Evolutionary conservation across 2,797 vertebrate genomes (phyloP).

Genomic region (Poeciliopsis presidionis): DNA sequence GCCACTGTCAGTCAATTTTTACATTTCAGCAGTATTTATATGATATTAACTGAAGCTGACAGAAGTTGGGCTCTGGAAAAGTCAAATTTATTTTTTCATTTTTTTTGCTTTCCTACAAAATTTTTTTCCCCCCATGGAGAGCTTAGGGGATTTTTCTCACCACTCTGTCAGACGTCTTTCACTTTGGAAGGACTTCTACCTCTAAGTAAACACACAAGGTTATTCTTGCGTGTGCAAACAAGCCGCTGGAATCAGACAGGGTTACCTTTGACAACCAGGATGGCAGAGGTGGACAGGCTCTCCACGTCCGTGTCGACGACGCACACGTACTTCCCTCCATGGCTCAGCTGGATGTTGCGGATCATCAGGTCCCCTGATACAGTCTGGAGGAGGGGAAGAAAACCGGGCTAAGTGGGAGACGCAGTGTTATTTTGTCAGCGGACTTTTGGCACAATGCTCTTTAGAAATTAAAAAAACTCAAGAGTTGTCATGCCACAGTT

Average conservation of each 20-base stretch:
- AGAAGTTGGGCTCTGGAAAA: slow-evolving; percentile 17
- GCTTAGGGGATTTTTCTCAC: slow-evolving; percentile 21
- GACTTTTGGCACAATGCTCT: slow-evolving; percentile 34
- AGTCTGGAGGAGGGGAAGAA: slow-evolving; percentile 73
- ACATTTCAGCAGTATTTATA: slow-evolving; percentile 18
- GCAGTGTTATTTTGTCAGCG: slow-evolving; percentile 39
- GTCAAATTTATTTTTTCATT: not conserved
- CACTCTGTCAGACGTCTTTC: slow-evolving; percentile 24
- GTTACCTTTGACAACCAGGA: slow-evolving; percentile 93
- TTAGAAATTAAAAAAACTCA: slow-evolving; percentile 39
- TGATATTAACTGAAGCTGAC: slow-evolving; percentile 40
- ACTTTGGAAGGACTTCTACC: slow-evolving; percentile 9
- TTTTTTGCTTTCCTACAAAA: slow-evolving; percentile 7
- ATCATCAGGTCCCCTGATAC: slow-evolving; percentile 94
- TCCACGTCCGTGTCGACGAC: slow-evolving; percentile 92
- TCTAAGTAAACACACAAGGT: not conserved
- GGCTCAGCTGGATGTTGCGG: slow-evolving; percentile 93
- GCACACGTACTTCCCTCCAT: slow-evolving; percentile 92
- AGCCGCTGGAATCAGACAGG: slow-evolving; percentile 19
- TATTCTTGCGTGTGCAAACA: slow-evolving; percentile 4
- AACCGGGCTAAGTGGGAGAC: slow-evolving; percentile 23
- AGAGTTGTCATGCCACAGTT: slow-evolving; percentile 40
- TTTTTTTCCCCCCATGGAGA: slow-evolving; percentile 6
- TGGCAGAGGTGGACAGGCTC: slow-evolving; percentile 89
- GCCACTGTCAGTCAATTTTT: slow-evolving; percentile 3